phyloP scores from a whole-genome alignment of 2,888 invertebrate genomes.

The Deroplatys truncata region DNA sequence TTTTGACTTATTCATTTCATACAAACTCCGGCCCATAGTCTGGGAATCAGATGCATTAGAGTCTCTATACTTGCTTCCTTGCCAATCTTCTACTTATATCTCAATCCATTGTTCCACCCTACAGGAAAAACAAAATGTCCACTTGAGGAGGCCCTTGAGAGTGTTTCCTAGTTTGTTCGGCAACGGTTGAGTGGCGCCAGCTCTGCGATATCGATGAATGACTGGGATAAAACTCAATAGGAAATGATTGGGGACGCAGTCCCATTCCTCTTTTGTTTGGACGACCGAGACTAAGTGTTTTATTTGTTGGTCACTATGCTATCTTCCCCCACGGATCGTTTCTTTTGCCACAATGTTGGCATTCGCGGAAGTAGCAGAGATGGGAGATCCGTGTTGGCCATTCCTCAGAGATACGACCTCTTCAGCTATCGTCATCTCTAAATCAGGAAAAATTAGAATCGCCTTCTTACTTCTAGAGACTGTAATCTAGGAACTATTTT shows the following conservation, averaged over 20 bases:
- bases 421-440: background rate
- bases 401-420: background rate
- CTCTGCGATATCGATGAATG: conserved; percentile 10
- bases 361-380: background rate
- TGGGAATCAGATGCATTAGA: background rate
- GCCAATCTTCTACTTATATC: background rate
- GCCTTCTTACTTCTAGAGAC: background rate
- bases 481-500: too few relatives aligned
- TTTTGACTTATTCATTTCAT: too few relatives aligned
- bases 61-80: background rate
- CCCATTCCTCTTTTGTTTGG: background rate
- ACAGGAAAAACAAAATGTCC: background rate
- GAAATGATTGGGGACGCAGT: conserved; percentile 5
- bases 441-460: background rate
- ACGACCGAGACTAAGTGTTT: background rate
- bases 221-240: conserved; percentile 11
- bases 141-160: background rate
- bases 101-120: background rate
- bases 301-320: conserved; percentile 10
- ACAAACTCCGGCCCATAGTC: background rate
- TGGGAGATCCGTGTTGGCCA: background rate
- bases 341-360: background rate
- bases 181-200: conserved; percentile 15
- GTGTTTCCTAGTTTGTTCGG: conserved; percentile 13
- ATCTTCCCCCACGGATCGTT: background rate